Evolutionary conservation across 2,113 vertebrate genomes (phyloP), one percentile per base, ranked within the genome.

Genomic region (Todiramphus chloris): DNA sequence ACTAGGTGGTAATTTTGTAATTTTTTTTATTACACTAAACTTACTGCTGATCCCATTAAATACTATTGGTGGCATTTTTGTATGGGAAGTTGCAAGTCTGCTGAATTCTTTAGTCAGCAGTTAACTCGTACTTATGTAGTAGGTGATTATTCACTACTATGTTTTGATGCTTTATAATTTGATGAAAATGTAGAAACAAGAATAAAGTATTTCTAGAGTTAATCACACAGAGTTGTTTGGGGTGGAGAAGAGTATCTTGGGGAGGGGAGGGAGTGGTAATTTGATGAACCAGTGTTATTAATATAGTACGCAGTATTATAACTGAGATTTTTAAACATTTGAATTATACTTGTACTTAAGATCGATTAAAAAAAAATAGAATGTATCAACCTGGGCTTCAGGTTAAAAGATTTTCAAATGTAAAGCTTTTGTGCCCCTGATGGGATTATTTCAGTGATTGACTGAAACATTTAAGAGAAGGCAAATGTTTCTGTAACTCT

Each of bases 401-500:
- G 27, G 86, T 93, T 88, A 96, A 89, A 96, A 73, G 66, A 82
- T 39, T 90, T 97, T 95, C 21, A 83, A 83, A 89, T 88, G 19
- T 94, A 91, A 81, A 90, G 28, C 37, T 93, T 94, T 96, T 94
- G 31, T 93, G 30, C 50, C 81, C 48, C 17, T 76, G 3, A 13
- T 89, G 70, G 64, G 50, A 72, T 95, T 97, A 77, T 91, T 92
- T 88, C 74, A 90, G 63, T 96, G n/a, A 12, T 87, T 89, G 48
- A 66, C 79, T 76, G n/a, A 53, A 97, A 24, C 83, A 89, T 95
- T 96, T 96, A 82, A 69, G 94, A 92, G 75, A 90, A 85, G 16
- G 16, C 62, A 82, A 67, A 53, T 13, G 1, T 94, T 95, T 87
- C 67, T 96, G 87, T 97, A 96, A 90, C 94, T 95, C 87, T 44